Base-by-base conservation (phyloP, 2,888 invertebrate species). In the Agelastica alni region DNA sequence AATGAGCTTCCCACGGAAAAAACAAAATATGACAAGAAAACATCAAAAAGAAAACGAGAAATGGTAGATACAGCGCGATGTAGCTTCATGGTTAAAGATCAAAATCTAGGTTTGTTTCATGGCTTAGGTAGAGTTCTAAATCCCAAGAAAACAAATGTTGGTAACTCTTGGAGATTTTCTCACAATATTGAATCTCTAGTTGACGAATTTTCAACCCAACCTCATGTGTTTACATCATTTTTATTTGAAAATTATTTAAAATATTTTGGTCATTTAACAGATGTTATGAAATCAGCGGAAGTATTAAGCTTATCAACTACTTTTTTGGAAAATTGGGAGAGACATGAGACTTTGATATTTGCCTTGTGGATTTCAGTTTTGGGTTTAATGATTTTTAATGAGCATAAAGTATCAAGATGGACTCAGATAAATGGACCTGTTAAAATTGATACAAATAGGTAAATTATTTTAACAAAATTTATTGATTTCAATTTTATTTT, bases 51-150 rank as follows among this genome's bases (percentile, higher is more conserved):
- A 34, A 81, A 79, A 68, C 75, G 54, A 71, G 80, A 71, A 68
- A 78, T 76, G 54, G 73, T 70, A 61, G 67, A 34, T 69, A 75
- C 20, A 37, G 60, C 39, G 53, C 54, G 47, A 56, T n/a, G n/a
- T n/a, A 73, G 78, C 63, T 76, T 78, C 42, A 76, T 86, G 70
- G 82, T 82, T 5, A 83, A 87, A 63, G 87, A 88, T 73, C 87
- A 89, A 75, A 83, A 81, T 30, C 80, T 90, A 9, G 86, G 86
- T 56, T 80, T 90, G 62, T 81, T 91, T 69, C 90, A 90, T 76
- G 87, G 87, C 0, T 79, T 91, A 12, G 90, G 90, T 16, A 81
- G 88, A 70, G 87, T 89, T 5, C 80, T 89, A 28, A 88, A 90
- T 78, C 89, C 90, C 28, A 91, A 89, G 81, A 80, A 87, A 17